A percentile compares a stretch with the other conserved stretches of the same genome.
Conservation (phyloP, 2,797 vertebrate genomes). For the Atherinosoma microstoma region DNA sequence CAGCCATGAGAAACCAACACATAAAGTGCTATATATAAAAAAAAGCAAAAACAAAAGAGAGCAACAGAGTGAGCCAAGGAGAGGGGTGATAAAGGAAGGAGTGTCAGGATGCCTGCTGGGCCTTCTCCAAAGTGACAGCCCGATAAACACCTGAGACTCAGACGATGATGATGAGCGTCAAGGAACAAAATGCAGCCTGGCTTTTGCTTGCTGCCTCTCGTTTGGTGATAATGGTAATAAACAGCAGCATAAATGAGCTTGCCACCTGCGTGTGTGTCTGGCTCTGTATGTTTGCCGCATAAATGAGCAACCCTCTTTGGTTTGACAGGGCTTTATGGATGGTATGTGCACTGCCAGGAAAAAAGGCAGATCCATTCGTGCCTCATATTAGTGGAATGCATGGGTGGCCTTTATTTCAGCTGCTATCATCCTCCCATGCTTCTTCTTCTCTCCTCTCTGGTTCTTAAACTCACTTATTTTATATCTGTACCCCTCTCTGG, state of each 20-base stretch:
- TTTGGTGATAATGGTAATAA: slow-evolving; percentile 75
- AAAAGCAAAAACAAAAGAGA: slow-evolving; percentile 1
- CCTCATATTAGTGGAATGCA: slow-evolving; percentile 55
- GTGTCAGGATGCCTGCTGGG: slow-evolving; percentile 43
- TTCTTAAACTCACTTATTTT: slow-evolving; percentile 24
- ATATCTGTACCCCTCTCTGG: background rate
- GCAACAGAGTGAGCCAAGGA: slow-evolving; percentile 13
- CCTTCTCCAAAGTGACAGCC: slow-evolving; percentile 63
- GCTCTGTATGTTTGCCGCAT: slow-evolving; percentile 38
- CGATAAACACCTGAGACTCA: slow-evolving; percentile 79
- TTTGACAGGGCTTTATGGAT: slow-evolving; percentile 68
- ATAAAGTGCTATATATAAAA: slow-evolving; percentile 32
- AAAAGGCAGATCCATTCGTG: slow-evolving; percentile 69
- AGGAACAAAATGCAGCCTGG: slow-evolving; percentile 49
- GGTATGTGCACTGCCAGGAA: slow-evolving; percentile 55
- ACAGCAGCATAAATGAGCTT: slow-evolving; percentile 68
- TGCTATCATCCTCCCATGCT: slow-evolving; percentile 19
- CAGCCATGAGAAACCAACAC: slow-evolving; percentile 21
- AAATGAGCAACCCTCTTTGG: slow-evolving; percentile 62
- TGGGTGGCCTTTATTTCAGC: slow-evolving; percentile 55
- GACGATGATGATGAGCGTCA: slow-evolving; percentile 60
- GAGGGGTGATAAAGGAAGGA: slow-evolving; percentile 30
- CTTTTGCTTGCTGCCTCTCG: slow-evolving; percentile 48
- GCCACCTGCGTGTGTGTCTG: slow-evolving; percentile 40
- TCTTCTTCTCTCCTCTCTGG: slow-evolving; percentile 19